Conservation (phyloP, 2,888 invertebrate genomes). For the Pammene fasciana region DNA sequence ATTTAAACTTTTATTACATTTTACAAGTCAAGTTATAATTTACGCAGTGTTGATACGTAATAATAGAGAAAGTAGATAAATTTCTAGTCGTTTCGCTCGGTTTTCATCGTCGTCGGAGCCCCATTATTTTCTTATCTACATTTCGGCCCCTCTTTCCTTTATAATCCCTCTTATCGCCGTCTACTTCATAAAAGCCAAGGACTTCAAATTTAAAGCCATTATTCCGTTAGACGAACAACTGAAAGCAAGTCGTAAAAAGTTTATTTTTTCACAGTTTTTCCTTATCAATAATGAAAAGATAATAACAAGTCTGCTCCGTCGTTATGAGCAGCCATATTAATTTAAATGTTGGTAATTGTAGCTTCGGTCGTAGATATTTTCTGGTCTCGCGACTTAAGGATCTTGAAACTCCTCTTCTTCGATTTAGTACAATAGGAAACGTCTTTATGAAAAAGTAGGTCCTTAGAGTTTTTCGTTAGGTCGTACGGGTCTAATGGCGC, state of each 20-base stretch:
- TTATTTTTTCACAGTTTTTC: constrained; percentile 57
- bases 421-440: neutral
- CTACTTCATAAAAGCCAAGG: constrained; percentile 71
- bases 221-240: constrained; percentile 64
- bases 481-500: neutral
- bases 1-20: constrained; percentile 37
- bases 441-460: no score
- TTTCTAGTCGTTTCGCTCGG: constrained; percentile 58
- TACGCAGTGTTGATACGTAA: constrained; percentile 48
- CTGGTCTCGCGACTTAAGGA: neutral
- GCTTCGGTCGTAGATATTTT: neutral
- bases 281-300: constrained; percentile 57
- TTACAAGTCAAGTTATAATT: constrained; percentile 40
- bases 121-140: constrained; percentile 75
- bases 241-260: constrained; percentile 65
- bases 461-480: neutral
- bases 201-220: constrained; percentile 72
- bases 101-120: constrained; percentile 65
- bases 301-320: constrained; percentile 37
- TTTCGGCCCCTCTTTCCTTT: constrained; percentile 69
- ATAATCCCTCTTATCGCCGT: constrained; percentile 74
- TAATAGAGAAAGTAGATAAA: constrained; percentile 52
- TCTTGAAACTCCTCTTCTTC: neutral
- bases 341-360: constrained; percentile 8
- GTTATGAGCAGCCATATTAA: constrained; percentile 12